Evolutionary conservation across 2,113 vertebrate species (phyloP), one percentile per base, ranked within the genome.

Genomic region (Carassius gibelio): DNA sequence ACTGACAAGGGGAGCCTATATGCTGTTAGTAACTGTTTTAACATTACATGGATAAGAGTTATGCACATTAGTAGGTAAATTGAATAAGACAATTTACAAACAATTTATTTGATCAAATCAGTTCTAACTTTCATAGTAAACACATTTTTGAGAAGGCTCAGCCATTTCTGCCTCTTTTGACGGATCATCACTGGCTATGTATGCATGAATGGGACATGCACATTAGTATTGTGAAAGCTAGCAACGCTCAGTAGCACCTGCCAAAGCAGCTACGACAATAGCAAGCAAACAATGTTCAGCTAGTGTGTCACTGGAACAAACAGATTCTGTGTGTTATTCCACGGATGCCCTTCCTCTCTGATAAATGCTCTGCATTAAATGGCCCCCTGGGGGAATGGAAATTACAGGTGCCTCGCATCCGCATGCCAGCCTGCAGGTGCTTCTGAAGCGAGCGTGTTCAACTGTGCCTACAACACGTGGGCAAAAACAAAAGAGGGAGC

Each of bases 401-500:
- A 52, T 34, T 48, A n/a, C 26, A 34, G 48, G 21, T 45, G 14
- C 45, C 62, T 23, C 4, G 62, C 34, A 59, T 79, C 17, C 66
- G 84, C 76, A 66, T 66, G 48, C 14, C 3, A 5, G 15, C 38
- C 81, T 45, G 10, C 34, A 15, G 36, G 19, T 6, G 36, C 45
- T 61, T 45, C n/a, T 62, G 62, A 66, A 81, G 55, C 30, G 30
- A 5, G 68, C 42, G 19, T 34, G 38, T 62, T 84, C 83, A 71
- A 75, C 50, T 13, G 14, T 6, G 23, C 71, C 83, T 55, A 52
- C n/a, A 45, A 52, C 57, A 86, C 21, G 26, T 71, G 74, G 59
- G 23, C 61, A 80, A 86, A 87, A 87, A 79, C 68, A 79, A 84
- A 59, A 72, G 26, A 50, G 52, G 38, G 9, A 61, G 34, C 10